Evolutionary conservation across 2,888 invertebrate genomes (phyloP), one percentile per base, ranked within the genome.

Genomic region (Ectropis crepuscularia): DNA sequence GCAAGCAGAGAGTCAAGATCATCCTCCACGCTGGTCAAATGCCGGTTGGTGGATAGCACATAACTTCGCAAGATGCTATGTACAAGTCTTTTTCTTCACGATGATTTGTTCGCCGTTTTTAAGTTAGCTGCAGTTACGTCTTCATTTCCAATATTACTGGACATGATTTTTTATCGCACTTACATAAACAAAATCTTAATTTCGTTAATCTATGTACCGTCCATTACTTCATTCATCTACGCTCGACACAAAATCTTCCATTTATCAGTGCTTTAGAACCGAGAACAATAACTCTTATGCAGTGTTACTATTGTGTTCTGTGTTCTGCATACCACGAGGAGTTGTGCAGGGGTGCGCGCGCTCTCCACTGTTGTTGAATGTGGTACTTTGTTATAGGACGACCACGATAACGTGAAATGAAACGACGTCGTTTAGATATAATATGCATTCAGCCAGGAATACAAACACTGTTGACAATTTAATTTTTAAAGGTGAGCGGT

Each of bases 231-330:
- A 50, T 7, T 37, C 10, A 9, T 50, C 57, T 10, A 6, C 10
- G 49, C 5, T 61, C 49, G 39, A n/a, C 45, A 48, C 51, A 61
- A 61, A 67, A 53, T 59, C 49, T 55, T 53, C 57, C 48, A 59
- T 64, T 54, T 64, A 61, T 59, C 61, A 67, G 51, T 51, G 46
- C 5, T 48, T 39, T 55, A 49, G 47, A 57, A 57, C 51, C 5
- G 46, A 48, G 58, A 61, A 64, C 67, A 67, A 67, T 64, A 53
- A 51, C 48, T 61, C 53, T 53, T 53, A 42, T 53, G 41, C 42
- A 53, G 53, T n/a, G 53, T 42, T 53, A 53, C 7, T 42, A 53
- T 53, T 53, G 53, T 42, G 53, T 28, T 61, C 12, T 53, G 59
- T 55, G 51, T 55, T 42, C 39, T 58, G 36, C 39, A 41, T 10